Base-by-base conservation (phyloP, 1,140 invertebrate species). In the Diabrotica virgifera region DNA sequence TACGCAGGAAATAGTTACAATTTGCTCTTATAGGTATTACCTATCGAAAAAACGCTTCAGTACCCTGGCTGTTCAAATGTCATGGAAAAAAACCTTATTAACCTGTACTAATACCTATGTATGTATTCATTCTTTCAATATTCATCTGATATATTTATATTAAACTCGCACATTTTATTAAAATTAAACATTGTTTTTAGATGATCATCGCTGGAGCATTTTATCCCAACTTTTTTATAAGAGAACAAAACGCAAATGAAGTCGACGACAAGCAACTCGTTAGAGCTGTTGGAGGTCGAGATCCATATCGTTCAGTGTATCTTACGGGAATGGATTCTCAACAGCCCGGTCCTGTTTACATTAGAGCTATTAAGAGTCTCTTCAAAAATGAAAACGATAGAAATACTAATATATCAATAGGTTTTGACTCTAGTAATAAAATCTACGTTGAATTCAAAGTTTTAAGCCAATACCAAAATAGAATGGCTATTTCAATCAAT, bases 141-240 rank as follows among this genome's bases (percentile, higher is more conserved):
- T 24, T 24, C 24, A 24, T 4, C 24, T 24, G 24, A 24, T 24
- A 24, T 24, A 4, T 2, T 24, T 24, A 66, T 55, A 35, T 9
- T 10, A 13, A 55, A 55, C 3, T 55, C 24, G 10, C 53, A 13
- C 53, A 4, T 11, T 13, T 24, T 3, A 55, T 59, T 24, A 40
- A 38, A 59, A n/a, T 38, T 11, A 14, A 11, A 5, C 58, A 38
- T 50, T 59, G 12, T 59, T 59, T 37, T 38, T 73, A 92, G 89
- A 76, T 93, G 38, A 81, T 89, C 4, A 79, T 93, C 38, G 87
- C 87, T 65, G 91, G 89, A 8, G 92, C 92, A 13, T 97, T 97
- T 80, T 97, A 96, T 82, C 96, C 95, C 0, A 89, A 96, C 77
- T 97, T 93, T 76, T 97, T 93, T 79, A 72, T 89, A 9, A 85